phyloP scores from a whole-genome alignment of 2,113 vertebrate species.

The Melanostigma gelatinosum region DNA sequence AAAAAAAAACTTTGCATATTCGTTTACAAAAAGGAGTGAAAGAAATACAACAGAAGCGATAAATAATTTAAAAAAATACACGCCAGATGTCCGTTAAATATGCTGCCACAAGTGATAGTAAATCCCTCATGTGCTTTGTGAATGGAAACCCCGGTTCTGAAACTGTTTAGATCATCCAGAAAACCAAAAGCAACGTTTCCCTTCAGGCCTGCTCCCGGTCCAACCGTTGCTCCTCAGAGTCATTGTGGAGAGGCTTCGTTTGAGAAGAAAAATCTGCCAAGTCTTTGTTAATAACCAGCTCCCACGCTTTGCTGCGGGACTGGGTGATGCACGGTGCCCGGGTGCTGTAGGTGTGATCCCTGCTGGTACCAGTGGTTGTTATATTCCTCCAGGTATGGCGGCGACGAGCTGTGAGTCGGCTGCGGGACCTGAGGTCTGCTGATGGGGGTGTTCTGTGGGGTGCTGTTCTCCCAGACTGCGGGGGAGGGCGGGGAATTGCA shows the following conservation, averaged over 20 bases:
- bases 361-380: slow-evolving; percentile 94
- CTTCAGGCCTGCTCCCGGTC: slow-evolving; percentile 60
- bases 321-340: slow-evolving; percentile 89
- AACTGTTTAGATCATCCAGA: slow-evolving; percentile 63
- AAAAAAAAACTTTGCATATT: slow-evolving; percentile 71
- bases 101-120: slow-evolving; percentile 73
- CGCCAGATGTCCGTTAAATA: slow-evolving; percentile 81
- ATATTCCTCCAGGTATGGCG: slow-evolving; percentile 94
- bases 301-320: slow-evolving; percentile 90
- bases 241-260: slow-evolving; percentile 69
- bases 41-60: slow-evolving; percentile 75
- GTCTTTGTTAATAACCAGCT: slow-evolving; percentile 90
- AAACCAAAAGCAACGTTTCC: slow-evolving; percentile 47
- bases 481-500: slow-evolving; percentile 96
- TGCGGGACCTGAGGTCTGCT: slow-evolving; percentile 88
- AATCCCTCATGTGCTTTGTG: slow-evolving; percentile 76
- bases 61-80: slow-evolving; percentile 83
- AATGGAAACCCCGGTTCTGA: slow-evolving; percentile 54
- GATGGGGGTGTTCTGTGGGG: slow-evolving; percentile 86
- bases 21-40: slow-evolving; percentile 71
- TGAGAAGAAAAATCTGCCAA: slow-evolving; percentile 43
- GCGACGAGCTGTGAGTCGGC: slow-evolving; percentile 90
- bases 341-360: slow-evolving; percentile 91
- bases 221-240: slow-evolving; percentile 64
- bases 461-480: slow-evolving; percentile 91